Base-by-base conservation (phyloP, 64 coral and sea anemone species). In the Anthopleura sola region DNA sequence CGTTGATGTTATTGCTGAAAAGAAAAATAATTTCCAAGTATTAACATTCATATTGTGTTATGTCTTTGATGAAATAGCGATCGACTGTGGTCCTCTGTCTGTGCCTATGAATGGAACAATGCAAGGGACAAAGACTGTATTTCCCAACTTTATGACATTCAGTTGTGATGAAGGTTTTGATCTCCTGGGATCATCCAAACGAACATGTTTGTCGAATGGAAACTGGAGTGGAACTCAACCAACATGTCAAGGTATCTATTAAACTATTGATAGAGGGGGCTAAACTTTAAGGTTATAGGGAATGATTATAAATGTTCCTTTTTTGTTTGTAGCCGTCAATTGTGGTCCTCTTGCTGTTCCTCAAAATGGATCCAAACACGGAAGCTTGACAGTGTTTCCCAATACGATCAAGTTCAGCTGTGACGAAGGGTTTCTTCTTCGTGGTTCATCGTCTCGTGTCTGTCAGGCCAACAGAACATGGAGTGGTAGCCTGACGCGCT, bases 311-410 rank as follows among this genome's bases (percentile, higher is more conserved):
- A n/a, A n/a, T n/a, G 2, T 71, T 8, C 24, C 49, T 82, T 82
- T 66, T 7, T 32, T 49, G 36, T 51, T 29, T 62, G 68, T 28
- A 37, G 91, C 88, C 89, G 87, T 89, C 20, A 57, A 95, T 36
- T 95, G 93, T 85, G 88, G 93, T 19, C 56, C 57, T 24, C 16
- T 95, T 31, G 28, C 21, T 29, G 17, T 29, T 8, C 93, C 93
- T 51, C 58, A 1, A 0, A 88, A 95, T 84, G 93, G 93, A 47
- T 87, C 34, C 28, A 17, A 32, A n/a, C 36, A 68, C 20, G 74
- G 55, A 44, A 54, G 56, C 66, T 48, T 29, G 26, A 39, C 29
- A 79, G 56, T 6, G 13, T 83, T 64, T 78, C 89, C 74, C 50
- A 95, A 62, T 76, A 75, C 5, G 46, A 14, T 54, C 16, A 0